Percentiles rank a stretch among this genome's conserved stretches.
Evolutionary conservation across 2,113 vertebrate genomes (phyloP).

Genomic region (Monopterus albus): DNA sequence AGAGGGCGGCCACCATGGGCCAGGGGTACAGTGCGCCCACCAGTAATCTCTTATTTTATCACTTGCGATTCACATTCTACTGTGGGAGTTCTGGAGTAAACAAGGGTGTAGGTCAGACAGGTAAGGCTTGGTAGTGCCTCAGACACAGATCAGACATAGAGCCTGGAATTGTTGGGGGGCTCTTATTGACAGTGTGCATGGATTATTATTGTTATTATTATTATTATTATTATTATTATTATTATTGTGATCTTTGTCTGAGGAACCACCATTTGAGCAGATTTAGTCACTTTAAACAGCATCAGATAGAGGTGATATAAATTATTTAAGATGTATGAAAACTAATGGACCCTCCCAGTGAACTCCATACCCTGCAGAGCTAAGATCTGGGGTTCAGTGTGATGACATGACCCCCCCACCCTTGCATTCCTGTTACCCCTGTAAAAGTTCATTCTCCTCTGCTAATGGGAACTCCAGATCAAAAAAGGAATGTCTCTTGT

Average conservation of each 20-base stretch:
- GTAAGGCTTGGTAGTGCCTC: conserved; percentile 71
- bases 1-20: conserved; percentile 93
- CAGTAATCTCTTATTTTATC: conserved; percentile 82
- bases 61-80: conserved; percentile 14
- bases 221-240: conserved; percentile 6
- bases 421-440: conserved; percentile 11
- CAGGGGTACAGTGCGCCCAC: conserved; percentile 97
- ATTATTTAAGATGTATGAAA: conserved; percentile 49
- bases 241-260: conserved; percentile 48
- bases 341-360: conserved; percentile 31
- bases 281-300: conserved; percentile 32
- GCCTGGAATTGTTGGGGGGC: conserved; percentile 26
- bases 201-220: no score
- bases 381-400: conserved; percentile 39
- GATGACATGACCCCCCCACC: neutral
- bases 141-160: conserved; percentile 40
- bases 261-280: conserved; percentile 32
- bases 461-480: conserved; percentile 55
- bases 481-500: conserved; percentile 85
- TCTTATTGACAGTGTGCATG: no score
- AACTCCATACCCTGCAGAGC: conserved; percentile 24
- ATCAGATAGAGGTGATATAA: conserved; percentile 36
- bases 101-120: conserved; percentile 80
- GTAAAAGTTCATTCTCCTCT: conserved; percentile 24
- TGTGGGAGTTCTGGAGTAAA: conserved; percentile 75